A percentile compares a stretch with the other conserved stretches of the same genome.
Evolutionary conservation across 2,113 vertebrate species (phyloP).

Genomic region (Onychostruthus taczanowskii): DNA sequence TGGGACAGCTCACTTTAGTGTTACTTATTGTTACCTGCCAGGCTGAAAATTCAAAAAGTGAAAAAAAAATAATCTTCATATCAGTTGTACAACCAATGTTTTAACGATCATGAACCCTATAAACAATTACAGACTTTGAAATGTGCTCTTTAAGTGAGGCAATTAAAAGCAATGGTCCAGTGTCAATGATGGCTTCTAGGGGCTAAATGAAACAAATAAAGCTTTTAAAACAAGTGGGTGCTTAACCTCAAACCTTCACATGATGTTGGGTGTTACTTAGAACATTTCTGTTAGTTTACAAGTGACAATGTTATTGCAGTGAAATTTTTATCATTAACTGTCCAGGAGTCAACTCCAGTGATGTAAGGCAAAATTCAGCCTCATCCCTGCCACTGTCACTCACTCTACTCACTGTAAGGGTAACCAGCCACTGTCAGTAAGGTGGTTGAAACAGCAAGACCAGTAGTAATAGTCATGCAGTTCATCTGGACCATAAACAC

Average conservation of each 20-base stretch:
- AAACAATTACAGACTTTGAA: conserved; percentile 31
- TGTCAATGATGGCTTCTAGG: conserved; percentile 11
- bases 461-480: neutral
- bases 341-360: neutral
- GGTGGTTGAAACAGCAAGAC: neutral
- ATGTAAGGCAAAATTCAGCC: neutral
- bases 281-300: neutral
- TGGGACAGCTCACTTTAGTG: neutral
- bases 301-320: conserved; percentile 5
- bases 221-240: conserved; percentile 55
- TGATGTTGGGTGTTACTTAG: conserved; percentile 41
- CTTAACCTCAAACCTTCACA: conserved; percentile 39
- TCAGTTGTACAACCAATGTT: conserved; percentile 14
- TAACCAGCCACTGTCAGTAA: neutral
- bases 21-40: neutral
- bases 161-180: conserved; percentile 55
- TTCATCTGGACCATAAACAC: neutral
- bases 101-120: neutral
- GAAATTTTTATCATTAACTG: conserved; percentile 42
- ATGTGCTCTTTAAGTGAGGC: conserved; percentile 44
- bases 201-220: conserved; percentile 47
- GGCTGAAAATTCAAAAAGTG: neutral
- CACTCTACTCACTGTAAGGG: neutral
- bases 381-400: neutral
- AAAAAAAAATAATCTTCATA: neutral